phyloP scores from a whole-genome alignment of 2,113 vertebrate species.

The Catagonus wagneri region DNA sequence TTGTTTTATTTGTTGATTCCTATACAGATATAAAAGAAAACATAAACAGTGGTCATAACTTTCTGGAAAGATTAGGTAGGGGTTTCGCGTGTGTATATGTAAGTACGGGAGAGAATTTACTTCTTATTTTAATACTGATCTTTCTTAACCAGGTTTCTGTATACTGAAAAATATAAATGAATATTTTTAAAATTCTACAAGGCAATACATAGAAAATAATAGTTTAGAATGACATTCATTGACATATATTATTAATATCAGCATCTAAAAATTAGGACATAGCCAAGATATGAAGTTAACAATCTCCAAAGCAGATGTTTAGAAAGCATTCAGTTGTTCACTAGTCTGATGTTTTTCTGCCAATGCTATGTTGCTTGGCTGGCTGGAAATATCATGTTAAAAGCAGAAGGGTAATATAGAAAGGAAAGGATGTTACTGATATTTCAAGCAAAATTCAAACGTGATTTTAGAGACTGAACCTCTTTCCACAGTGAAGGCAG shows the following conservation, averaged over 20 bases:
- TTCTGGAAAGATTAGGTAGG: not conserved
- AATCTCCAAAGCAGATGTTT: slow-evolving; percentile 42
- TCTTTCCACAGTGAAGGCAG: slow-evolving; percentile 6
- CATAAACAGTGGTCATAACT: not conserved
- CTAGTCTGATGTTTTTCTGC: not conserved
- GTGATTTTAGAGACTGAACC: not conserved
- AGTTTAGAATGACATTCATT: not conserved
- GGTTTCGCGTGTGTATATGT: not conserved
- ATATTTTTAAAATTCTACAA: not conserved
- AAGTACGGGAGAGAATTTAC: not conserved
- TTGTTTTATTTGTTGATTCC: not conserved
- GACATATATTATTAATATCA: slow-evolving; percentile 11
- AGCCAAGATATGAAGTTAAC: slow-evolving; percentile 36
- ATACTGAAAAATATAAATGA: not conserved
- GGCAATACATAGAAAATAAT: slow-evolving; percentile 26
- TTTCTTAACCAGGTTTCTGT: not conserved
- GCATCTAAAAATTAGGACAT: not conserved
- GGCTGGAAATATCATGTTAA: not conserved
- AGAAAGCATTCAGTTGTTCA: not conserved
- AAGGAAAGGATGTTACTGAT: slow-evolving; percentile 21
- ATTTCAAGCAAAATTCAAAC: slow-evolving; percentile 53
- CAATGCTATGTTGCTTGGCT: not conserved
- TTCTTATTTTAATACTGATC: not conserved
- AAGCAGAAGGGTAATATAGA: slow-evolving; percentile 4
- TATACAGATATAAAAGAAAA: not conserved